Evolutionary conservation across 37 sponge, comb jelly and placozoan species (phyloP), one percentile per base, ranked within the genome.

Genomic region (Ianthella basta): DNA sequence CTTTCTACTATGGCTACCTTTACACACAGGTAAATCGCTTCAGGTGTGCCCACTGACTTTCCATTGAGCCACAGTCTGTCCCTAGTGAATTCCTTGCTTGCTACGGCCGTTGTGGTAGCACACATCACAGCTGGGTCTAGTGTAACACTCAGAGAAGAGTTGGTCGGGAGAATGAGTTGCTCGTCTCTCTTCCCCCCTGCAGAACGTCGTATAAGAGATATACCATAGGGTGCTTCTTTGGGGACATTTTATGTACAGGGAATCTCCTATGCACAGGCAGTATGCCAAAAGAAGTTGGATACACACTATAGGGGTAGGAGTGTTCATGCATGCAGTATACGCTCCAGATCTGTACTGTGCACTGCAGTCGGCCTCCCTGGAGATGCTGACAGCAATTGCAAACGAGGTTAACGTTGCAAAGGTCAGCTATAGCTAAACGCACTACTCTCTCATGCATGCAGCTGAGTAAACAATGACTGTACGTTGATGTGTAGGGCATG

Each of bases 171-270:
- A 65, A 97, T 95, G 20, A 97, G 74, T 39, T 89, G 60, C 82
- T 93, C 94, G 57, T 99, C 94, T 80, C 95, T 80, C 84, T 99
- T 99, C 0, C 99, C 99, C 99, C 99, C 97, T 96, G 72, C 40
- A 30, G 54, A 44, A 72, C 20, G 6, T 10, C 8, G 50, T 8
- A 44, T n/a, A n/a, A n/a, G n/a, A n/a, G n/a, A n/a, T n/a, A n/a
- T n/a, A n/a, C n/a, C n/a, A n/a, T n/a, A n/a, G n/a, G n/a, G n/a
- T n/a, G n/a, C n/a, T n/a, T n/a, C n/a, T n/a, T n/a, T n/a, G n/a
- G n/a, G n/a, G n/a, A n/a, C n/a, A n/a, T n/a, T n/a, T n/a, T n/a
- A n/a, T n/a, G n/a, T n/a, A n/a, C n/a, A n/a, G n/a, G n/a, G n/a
- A n/a, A n/a, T n/a, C n/a, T n/a, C n/a, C n/a, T n/a, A n/a, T n/a